Conservation (phyloP, 2,113 vertebrate genomes). For the Cottus gobio region DNA sequence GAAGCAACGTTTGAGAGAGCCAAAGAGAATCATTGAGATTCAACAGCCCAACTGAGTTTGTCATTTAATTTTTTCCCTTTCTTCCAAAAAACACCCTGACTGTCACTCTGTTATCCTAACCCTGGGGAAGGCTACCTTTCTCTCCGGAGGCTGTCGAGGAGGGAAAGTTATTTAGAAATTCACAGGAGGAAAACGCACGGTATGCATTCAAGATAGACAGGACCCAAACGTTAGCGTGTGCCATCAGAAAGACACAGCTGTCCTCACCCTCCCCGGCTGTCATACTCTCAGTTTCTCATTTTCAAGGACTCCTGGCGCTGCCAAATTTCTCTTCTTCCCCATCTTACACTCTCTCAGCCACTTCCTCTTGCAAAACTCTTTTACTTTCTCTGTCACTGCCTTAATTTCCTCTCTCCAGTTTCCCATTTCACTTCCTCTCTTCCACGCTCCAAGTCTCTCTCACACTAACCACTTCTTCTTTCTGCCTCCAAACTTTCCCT, state of each 20-base stretch:
- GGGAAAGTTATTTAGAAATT: slow-evolving; percentile 56
- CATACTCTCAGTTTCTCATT: slow-evolving; percentile 65
- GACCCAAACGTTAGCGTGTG: slow-evolving; percentile 46
- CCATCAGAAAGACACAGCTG: slow-evolving; percentile 68
- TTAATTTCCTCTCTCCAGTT: slow-evolving; percentile 58
- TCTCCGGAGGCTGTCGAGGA: slow-evolving; percentile 37
- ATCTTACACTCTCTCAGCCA: slow-evolving; percentile 47
- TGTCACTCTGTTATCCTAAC: slow-evolving; percentile 51
- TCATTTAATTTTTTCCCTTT: slow-evolving; percentile 52
- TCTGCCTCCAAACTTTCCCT: slow-evolving; percentile 33
- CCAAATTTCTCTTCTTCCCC: slow-evolving; percentile 59
- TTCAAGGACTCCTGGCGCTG: slow-evolving; percentile 64
- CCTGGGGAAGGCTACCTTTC: slow-evolving; percentile 42
- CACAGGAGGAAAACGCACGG: slow-evolving; percentile 42
- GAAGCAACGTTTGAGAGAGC: slow-evolving; percentile 49
- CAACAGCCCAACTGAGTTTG: slow-evolving; percentile 64
- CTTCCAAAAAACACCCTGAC: slow-evolving; percentile 32
- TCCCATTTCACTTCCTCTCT: slow-evolving; percentile 48
- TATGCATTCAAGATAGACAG: slow-evolving; percentile 57
- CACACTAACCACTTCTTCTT: slow-evolving; percentile 36
- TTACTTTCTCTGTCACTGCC: slow-evolving; percentile 54
- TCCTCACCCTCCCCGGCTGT: slow-evolving; percentile 54
- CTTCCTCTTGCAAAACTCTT: slow-evolving; percentile 52
- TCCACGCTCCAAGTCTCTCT: slow-evolving; percentile 42
- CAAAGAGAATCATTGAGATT: slow-evolving; percentile 70